A percentile compares a stretch with the other conserved stretches of the same genome.
Conservation (phyloP, 2,113 vertebrate genomes). For the Esox niger region DNA sequence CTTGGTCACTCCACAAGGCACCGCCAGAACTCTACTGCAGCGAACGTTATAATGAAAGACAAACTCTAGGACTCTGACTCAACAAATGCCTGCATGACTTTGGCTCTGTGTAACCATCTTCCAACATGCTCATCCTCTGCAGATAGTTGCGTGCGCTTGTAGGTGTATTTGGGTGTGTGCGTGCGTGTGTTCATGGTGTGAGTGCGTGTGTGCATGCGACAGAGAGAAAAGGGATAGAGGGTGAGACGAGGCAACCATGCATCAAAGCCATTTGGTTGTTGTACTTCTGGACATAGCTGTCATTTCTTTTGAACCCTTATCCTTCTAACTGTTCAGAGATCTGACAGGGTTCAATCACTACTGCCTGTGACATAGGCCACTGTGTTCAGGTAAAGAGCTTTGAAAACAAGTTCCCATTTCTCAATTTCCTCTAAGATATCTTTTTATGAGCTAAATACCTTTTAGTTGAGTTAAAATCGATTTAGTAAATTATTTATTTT, state of each 20-base stretch:
- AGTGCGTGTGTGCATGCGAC: conserved; percentile 14
- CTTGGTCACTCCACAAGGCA: conserved; percentile 25
- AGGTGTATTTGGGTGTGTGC: conserved; percentile 25
- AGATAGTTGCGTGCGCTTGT: conserved; percentile 41
- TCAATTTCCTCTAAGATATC: neutral
- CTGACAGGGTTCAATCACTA: neutral
- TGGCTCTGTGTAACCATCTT: conserved; percentile 46
- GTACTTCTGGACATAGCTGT: neutral
- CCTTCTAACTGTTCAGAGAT: neutral
- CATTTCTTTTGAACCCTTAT: neutral
- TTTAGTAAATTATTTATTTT: neutral
- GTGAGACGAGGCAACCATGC: neutral
- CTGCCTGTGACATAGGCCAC: neutral
- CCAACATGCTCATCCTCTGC: conserved; percentile 31
- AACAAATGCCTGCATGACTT: conserved; percentile 55
- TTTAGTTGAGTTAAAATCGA: neutral
- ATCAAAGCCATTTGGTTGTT: neutral
- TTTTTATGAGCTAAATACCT: neutral
- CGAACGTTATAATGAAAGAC: conserved; percentile 32
- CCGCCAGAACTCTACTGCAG: conserved; percentile 34
- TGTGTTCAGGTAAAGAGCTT: neutral
- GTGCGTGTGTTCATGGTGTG: conserved; percentile 19
- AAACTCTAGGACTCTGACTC: conserved; percentile 37
- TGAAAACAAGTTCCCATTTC: neutral
- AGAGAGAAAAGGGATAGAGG: neutral